Conservation (phyloP, 2,888 invertebrate genomes). For the Diplolepis rosae region DNA sequence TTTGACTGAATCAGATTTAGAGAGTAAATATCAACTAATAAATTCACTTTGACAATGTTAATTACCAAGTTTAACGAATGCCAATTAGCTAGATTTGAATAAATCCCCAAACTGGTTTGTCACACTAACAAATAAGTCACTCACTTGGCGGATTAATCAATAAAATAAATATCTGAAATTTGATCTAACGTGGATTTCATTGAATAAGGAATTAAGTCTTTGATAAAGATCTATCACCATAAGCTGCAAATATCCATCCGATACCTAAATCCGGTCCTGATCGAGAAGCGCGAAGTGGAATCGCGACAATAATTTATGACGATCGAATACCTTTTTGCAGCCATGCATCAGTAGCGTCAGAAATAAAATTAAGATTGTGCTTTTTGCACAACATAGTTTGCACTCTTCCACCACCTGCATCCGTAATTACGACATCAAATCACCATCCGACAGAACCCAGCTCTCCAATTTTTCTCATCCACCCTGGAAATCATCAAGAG, state of each 20-base stretch:
- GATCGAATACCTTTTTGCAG: conserved; percentile 29
- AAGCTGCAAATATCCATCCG: neutral
- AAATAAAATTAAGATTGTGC: conserved; percentile 31
- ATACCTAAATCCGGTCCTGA: conserved; percentile 26
- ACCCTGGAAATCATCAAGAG: neutral
- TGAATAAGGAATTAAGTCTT: neutral
- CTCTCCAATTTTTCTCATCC: neutral
- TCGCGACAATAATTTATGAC: conserved; percentile 30
- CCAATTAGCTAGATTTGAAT: too few species aligned
- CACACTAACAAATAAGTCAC: too few species aligned
- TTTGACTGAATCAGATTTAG: too few species aligned
- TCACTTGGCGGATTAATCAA: too few species aligned
- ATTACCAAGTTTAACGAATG: too few species aligned
- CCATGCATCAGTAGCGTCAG: conserved; percentile 30
- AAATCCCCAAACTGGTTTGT: too few species aligned
- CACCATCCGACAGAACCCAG: neutral
- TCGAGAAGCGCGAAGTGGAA: conserved; percentile 28
- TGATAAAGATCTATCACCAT: neutral
- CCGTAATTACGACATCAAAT: conserved; percentile 24
- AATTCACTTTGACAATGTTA: too few species aligned
- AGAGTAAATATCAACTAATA: too few species aligned
- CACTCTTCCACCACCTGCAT: neutral
- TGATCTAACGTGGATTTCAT: too few species aligned
- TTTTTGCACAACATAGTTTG: conserved; percentile 29
- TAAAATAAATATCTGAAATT: too few species aligned